Evolutionary conservation across 2,797 vertebrate species (phyloP).

Genomic region (Catostomus latipinnis): DNA sequence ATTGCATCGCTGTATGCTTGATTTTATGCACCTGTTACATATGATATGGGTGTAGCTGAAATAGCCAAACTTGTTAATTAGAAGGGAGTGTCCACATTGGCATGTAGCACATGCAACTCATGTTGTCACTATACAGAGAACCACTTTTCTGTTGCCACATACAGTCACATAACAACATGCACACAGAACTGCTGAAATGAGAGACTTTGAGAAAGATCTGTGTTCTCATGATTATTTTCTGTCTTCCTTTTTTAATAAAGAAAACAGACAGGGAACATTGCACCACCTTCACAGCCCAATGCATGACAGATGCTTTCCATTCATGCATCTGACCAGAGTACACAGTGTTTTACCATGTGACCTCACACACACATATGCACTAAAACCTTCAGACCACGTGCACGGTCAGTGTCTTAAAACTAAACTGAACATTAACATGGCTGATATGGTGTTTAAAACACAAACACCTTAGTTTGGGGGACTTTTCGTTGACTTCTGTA

Average conservation of each 20-base stretch:
- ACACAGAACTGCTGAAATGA: constrained; percentile 18
- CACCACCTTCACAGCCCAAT: constrained; percentile 13
- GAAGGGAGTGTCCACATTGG: too few species aligned
- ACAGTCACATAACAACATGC: constrained; percentile 1
- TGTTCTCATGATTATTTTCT: constrained; percentile 33
- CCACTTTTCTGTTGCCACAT: neutral
- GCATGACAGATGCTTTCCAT: constrained; percentile 52
- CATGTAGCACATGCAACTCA: too few species aligned
- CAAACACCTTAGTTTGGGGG: too few species aligned
- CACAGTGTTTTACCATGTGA: constrained; percentile 36
- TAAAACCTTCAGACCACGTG: neutral
- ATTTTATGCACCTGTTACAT: too few species aligned
- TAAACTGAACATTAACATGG: neutral
- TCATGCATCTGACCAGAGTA: constrained; percentile 32
- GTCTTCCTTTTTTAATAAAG: constrained; percentile 35
- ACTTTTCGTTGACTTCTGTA: too few species aligned
- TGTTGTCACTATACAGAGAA: too few species aligned
- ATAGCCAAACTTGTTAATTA: too few species aligned
- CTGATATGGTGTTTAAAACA: too few species aligned
- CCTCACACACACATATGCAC: neutral
- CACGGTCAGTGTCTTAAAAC: neutral
- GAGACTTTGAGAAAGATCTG: constrained; percentile 18
- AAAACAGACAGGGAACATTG: constrained; percentile 46
- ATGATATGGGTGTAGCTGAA: too few species aligned
- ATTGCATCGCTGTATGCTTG: too few species aligned